Conservation (phyloP, 1,140 invertebrate species). For the Paralvinella palmiformis region DNA sequence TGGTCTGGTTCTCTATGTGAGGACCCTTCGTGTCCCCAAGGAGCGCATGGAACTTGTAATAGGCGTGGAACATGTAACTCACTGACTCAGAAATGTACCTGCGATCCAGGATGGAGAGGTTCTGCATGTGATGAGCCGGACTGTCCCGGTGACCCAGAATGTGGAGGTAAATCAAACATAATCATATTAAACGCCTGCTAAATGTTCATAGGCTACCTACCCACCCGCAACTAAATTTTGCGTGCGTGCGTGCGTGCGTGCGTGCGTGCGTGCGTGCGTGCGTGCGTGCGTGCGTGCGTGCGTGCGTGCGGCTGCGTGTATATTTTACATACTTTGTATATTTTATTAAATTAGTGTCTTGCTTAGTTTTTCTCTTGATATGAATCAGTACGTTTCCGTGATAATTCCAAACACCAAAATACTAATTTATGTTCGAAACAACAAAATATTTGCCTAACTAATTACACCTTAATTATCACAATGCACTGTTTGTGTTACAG, state of each 20-base stretch:
- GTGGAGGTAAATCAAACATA: not conserved
- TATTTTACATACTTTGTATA: no score
- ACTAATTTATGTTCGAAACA: no score
- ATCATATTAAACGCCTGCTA: not conserved
- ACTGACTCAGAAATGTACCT: slow-evolving; percentile 19
- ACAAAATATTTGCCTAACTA: no score
- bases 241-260: slow-evolving; percentile 23
- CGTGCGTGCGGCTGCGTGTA: slow-evolving; percentile 11
- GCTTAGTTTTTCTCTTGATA: no score
- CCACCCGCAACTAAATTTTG: no score
- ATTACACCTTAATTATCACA: no score
- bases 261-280: slow-evolving; percentile 23
- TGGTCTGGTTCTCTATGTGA: slow-evolving; percentile 23
- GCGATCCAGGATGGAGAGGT: slow-evolving; percentile 17
- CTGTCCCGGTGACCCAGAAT: slow-evolving; percentile 1
- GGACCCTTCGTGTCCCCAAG: slow-evolving; percentile 15
- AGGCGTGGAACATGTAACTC: slow-evolving; percentile 22
- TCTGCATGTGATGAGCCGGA: not conserved
- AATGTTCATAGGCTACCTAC: no score
- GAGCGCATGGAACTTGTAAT: slow-evolving; percentile 11
- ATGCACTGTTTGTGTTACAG: no score
- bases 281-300: slow-evolving; percentile 20
- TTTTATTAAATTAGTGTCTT: no score
- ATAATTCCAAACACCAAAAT: no score
- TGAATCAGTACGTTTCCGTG: no score